Evolutionary conservation across 2,888 invertebrate genomes (phyloP).

Genomic region (Adelphocoris suturalis): DNA sequence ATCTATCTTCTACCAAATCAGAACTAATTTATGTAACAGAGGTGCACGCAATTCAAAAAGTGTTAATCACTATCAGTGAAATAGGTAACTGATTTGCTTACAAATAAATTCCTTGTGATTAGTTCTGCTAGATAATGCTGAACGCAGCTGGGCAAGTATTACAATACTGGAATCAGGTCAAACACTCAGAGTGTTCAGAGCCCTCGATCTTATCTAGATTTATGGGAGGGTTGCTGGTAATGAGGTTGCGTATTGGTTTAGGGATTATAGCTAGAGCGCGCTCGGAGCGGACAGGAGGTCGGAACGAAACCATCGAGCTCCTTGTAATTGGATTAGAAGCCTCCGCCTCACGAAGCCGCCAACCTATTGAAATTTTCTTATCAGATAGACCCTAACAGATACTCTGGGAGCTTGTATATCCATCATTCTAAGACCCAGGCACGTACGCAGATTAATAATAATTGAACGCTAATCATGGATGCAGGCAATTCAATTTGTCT

Average conservation of each 20-base stretch:
- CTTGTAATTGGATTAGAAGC: conserved; percentile 41
- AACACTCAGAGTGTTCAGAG: not conserved
- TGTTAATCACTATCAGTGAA: too few species aligned
- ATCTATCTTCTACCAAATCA: too few species aligned
- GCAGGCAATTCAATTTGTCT: conserved; percentile 4
- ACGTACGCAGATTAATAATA: conserved; percentile 4
- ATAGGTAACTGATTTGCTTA: too few species aligned
- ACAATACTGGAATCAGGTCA: conserved; percentile 17
- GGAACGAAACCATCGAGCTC: not conserved
- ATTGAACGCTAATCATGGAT: not conserved
- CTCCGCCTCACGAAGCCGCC: conserved; percentile 2
- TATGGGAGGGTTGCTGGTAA: conserved; percentile 35
- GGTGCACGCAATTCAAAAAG: too few species aligned
- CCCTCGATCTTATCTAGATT: conserved; percentile 27
- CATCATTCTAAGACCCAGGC: not conserved
- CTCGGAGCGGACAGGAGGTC: not conserved
- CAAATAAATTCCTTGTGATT: too few species aligned
- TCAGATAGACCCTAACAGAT: not conserved
- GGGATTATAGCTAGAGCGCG: conserved; percentile 1
- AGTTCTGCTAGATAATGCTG: too few species aligned
- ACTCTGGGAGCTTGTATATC: not conserved
- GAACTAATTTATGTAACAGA: too few species aligned
- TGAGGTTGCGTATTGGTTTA: conserved; percentile 22
- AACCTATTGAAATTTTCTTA: conserved; percentile 51
- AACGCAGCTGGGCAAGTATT: too few species aligned